Conservation (phyloP, 2,888 invertebrate species). For the Anthrax anthrax region DNA sequence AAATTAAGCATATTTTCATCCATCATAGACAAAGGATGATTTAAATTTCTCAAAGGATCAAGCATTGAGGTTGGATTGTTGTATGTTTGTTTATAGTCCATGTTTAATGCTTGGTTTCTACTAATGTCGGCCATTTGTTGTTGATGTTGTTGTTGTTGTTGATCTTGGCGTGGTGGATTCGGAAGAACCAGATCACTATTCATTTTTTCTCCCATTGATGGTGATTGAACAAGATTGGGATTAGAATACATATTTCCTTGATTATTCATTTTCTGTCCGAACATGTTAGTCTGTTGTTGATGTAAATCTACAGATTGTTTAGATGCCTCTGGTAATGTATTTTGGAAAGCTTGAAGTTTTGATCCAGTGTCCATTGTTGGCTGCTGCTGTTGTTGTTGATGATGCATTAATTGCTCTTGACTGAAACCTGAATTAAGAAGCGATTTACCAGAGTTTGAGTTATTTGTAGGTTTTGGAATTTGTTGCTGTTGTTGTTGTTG, state of each 20-base stretch:
- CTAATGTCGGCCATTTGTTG: slow-evolving; percentile 11
- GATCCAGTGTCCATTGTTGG: slow-evolving; percentile 1
- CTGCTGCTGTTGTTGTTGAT: slow-evolving; percentile 10
- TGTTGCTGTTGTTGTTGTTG: slow-evolving; percentile 16
- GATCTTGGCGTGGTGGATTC: slow-evolving; percentile 13
- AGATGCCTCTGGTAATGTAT: background rate
- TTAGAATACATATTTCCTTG: slow-evolving; percentile 6
- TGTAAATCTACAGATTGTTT: background rate
- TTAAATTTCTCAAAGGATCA: slow-evolving; percentile 14
- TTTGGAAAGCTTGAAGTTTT: slow-evolving; percentile 6
- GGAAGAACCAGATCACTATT: slow-evolving; percentile 9
- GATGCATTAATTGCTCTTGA: background rate
- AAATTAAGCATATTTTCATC: slow-evolving; percentile 26
- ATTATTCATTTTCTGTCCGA: slow-evolving; percentile 18
- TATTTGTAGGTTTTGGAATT: background rate
- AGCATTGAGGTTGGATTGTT: slow-evolving; percentile 21
- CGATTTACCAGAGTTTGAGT: background rate
- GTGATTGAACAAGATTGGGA: slow-evolving; percentile 3
- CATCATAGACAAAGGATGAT: slow-evolving; percentile 22
- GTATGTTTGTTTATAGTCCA: slow-evolving; percentile 19
- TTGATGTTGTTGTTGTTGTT: slow-evolving; percentile 13
- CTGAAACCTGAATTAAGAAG: background rate
- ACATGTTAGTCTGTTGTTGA: slow-evolving; percentile 14
- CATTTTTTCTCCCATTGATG: slow-evolving; percentile 4
- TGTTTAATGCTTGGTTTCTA: slow-evolving; percentile 9